Evolutionary conservation across 2,113 vertebrate species (phyloP), one percentile per base, ranked within the genome.

Genomic region (Oryzias celebensis): DNA sequence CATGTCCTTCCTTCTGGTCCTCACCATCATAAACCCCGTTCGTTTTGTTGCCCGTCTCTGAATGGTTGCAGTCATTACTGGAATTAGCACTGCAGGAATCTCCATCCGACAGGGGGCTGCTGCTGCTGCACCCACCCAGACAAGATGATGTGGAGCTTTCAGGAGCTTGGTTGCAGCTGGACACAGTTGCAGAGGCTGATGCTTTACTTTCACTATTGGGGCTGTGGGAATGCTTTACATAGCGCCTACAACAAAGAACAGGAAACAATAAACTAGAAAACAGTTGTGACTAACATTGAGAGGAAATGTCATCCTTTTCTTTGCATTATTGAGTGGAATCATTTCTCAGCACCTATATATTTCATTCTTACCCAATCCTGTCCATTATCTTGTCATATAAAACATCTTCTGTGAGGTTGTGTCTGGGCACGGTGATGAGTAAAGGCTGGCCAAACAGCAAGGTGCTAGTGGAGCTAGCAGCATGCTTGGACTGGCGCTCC

Each of bases 361-460:
- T 6, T n/a, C 4, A 13, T 50, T 87, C 94, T 86, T 65, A 98
- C 96, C 95, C 91, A 78, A 98, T 96, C 47, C 94, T 92, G 73
- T 96, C 92, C 62, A 95, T 89, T 78, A 98, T 89, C 36, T 91
- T 92, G 23, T 88, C 80, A 69, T 97, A 96, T 59, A 98, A 89
- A 47, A 91, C 83, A 17, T 96, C 94, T 31, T 93, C 88, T 1
- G 92, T 91, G 26, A 98, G 93, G 83, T 94, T 95, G 50, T 96
- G 93, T 62, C 92, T 94, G 22, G 92, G 92, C 71, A 97, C 92
- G 6, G 93, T 95, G 83, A 98, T 88, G 44, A 98, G 78, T 5
- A 98, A 91, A 4, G 96, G 96, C 71, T 98, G 96, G n/a, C 96
- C 96, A 57, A 95, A 98, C 0, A 98, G 91, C 70, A 95, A 64